These are phyloP conservation scores for Dasyornis broadbenti DNA, from an alignment of 2,113 vertebrate species.

Conservation along the genomic window DNA sequence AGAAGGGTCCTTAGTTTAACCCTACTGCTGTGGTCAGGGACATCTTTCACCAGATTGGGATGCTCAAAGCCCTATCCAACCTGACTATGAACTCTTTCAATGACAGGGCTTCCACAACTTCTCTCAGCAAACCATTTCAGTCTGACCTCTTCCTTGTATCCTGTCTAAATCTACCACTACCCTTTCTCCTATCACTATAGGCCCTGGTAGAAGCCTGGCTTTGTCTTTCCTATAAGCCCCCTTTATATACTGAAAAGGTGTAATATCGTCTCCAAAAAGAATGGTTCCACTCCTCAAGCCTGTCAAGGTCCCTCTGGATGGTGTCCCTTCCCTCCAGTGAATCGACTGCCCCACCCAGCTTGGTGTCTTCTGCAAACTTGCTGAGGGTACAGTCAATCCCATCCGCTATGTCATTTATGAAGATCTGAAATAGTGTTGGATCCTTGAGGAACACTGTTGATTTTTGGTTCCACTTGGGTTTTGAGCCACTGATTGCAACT, in stretches of 20 bases:
- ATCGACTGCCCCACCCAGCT: not conserved
- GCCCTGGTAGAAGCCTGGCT: not conserved
- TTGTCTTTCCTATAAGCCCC: rapidly evolving
- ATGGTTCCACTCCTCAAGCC: rapidly evolving
- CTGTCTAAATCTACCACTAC: not conserved
- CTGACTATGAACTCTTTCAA: not conserved
- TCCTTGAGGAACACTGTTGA: not conserved
- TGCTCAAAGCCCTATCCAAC: not conserved
- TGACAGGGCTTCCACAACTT: not conserved
- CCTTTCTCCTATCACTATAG: not conserved
- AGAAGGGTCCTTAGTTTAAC: not conserved
- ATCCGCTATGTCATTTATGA: not conserved
- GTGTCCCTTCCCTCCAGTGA: not conserved
- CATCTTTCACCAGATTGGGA: not conserved
- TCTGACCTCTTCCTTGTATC: not conserved
- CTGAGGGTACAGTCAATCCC: not conserved
- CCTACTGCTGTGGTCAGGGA: not conserved
- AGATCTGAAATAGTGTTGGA: not conserved
- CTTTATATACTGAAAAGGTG: not conserved
- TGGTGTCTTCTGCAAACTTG: not conserved
- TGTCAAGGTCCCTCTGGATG: not conserved
- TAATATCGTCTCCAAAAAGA: rapidly evolving
- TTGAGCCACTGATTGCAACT: not conserved
- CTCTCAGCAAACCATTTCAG: not conserved
- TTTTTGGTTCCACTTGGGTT: not conserved